phyloP scores from a whole-genome alignment of 2,888 invertebrate genomes.

The Caenorhabditis plicata region DNA sequence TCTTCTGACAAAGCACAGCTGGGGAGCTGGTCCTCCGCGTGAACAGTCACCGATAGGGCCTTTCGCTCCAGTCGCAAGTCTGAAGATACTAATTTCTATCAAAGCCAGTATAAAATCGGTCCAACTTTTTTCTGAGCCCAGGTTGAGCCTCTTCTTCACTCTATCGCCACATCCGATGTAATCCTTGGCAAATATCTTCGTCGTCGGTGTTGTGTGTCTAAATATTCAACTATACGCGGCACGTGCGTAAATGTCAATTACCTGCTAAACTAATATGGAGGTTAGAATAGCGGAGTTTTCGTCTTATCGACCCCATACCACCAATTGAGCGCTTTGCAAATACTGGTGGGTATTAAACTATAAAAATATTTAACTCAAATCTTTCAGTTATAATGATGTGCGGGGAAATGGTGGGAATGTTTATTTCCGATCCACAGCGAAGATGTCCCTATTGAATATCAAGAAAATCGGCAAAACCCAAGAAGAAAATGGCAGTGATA shows the following conservation, averaged over 20 bases:
- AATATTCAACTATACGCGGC: too few relatives aligned
- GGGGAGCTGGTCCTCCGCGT: conserved; percentile 57
- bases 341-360: too few relatives aligned
- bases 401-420: conserved; percentile 60
- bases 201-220: too few relatives aligned
- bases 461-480: too few relatives aligned
- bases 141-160: conserved; percentile 30
- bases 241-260: too few relatives aligned
- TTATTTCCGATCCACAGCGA: conserved; percentile 40
- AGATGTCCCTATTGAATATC: conserved; percentile 47
- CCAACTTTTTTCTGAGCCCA: conserved; percentile 57
- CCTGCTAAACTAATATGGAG: conserved; percentile 60
- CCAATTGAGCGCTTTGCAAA: too few relatives aligned
- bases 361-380: conserved; percentile 10
- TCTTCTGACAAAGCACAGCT: conserved; percentile 46
- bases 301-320: conserved; percentile 48
- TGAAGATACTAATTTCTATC: too few relatives aligned
- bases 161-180: conserved; percentile 41
- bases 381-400: conserved; percentile 55
- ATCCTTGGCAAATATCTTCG: conserved; percentile 50
- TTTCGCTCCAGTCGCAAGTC: conserved; percentile 60
- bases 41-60: conserved; percentile 56
- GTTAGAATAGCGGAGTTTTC: conserved; percentile 52
- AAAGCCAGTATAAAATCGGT: neutral
- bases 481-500: too few relatives aligned